Conservation (phyloP, 2,888 invertebrate species). For the Leucophenga montana region DNA sequence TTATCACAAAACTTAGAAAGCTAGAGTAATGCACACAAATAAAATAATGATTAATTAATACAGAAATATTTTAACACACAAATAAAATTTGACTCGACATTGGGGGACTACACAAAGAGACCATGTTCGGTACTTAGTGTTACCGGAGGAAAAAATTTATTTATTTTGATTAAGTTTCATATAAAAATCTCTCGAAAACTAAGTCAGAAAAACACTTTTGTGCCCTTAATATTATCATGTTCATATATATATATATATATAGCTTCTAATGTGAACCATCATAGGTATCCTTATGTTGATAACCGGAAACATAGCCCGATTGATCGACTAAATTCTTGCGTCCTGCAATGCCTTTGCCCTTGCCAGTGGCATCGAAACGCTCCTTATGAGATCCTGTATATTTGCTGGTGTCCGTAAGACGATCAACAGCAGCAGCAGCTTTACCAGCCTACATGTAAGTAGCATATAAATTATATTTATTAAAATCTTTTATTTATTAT, state of each 20-base stretch:
- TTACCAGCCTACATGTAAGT: slow-evolving; percentile 68
- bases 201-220: too few species aligned
- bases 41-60: slow-evolving; percentile 37
- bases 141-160: too few species aligned
- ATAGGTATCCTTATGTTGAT: slow-evolving; percentile 87
- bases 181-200: too few species aligned
- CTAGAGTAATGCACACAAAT: slow-evolving; percentile 40
- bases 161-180: too few species aligned
- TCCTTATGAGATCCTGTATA: slow-evolving; percentile 92
- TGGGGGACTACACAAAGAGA: background rate
- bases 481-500: background rate
- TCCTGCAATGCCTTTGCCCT: slow-evolving; percentile 89
- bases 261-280: slow-evolving; percentile 76
- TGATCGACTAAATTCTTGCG: slow-evolving; percentile 83
- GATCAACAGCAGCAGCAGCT: slow-evolving; percentile 75
- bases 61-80: background rate
- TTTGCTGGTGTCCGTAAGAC: slow-evolving; percentile 88
- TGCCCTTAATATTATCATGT: background rate
- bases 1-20: slow-evolving; percentile 59
- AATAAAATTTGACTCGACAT: too few species aligned
- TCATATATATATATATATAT: background rate
- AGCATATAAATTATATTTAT: background rate
- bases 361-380: slow-evolving; percentile 87
- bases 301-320: slow-evolving; percentile 88
- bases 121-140: background rate